Base-by-base conservation (phyloP, 1,140 invertebrate species). In the Psilanteris sp. region DNA sequence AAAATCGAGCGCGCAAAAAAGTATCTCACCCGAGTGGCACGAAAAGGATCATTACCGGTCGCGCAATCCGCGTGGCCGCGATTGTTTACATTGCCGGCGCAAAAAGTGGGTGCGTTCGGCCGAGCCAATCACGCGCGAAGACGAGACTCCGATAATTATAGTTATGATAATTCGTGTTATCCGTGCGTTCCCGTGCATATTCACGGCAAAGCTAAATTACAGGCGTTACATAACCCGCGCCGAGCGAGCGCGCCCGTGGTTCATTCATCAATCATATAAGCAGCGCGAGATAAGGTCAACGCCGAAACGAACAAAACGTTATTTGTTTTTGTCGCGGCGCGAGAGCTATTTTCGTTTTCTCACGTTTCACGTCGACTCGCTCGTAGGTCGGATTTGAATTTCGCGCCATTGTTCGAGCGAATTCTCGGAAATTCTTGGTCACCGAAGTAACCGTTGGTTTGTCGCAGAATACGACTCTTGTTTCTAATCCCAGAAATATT, bases 221-320 rank as follows among this genome's bases (percentile, higher is more conserved):
- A 50, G 39, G 20, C 26, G 24, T 71, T 71, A 61, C 55, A 54
- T 55, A 71, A 71, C 54, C n/a, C n/a, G 36, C 16, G 13, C n/a
- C 13, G 13, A 22, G 29, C 16, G 31, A 24, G 41, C 14, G 15
- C 14, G 20, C 20, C 41, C 43, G 52, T 39, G 24, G 52, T 71
- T 61, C 68, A 64, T 72, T 72, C 59, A 72, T 64, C 68, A 72
- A 72, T 72, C 57, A 71, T 71, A 62, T n/a, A n/a, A n/a, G n/a
- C n/a, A 61, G 7, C 27, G 20, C 16, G 31, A 50, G 55, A 71
- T 71, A 71, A 71, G 55, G 44, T 71, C 46, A 50, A 44, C 66
- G 46, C 55, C 55, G 32, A 70, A 70, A 70, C 27, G 50, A 64
- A 64, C 32, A 52, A 52, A 43, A 54, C 13, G 11, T 20, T 66